Conservation (phyloP, 2,797 vertebrate species). For the Selene dorsalis region DNA sequence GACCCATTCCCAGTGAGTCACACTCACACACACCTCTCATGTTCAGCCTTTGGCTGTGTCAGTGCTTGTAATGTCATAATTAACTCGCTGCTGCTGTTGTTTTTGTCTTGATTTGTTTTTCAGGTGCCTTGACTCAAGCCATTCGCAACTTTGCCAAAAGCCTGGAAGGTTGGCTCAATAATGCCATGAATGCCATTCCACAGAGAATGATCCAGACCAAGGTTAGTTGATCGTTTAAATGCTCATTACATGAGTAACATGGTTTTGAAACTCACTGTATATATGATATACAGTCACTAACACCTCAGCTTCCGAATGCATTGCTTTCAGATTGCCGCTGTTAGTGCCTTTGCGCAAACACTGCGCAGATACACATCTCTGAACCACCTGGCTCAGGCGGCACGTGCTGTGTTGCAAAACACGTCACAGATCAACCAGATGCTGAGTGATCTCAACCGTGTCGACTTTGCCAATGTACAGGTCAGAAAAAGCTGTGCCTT, state of each 20-base stretch:
- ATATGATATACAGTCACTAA: background rate
- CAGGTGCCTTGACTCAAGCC: slow-evolving; percentile 98
- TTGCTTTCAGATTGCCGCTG: slow-evolving; percentile 91
- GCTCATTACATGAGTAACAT: too few relatives aligned
- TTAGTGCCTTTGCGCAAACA: slow-evolving; percentile 98
- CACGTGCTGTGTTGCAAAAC: slow-evolving; percentile 97
- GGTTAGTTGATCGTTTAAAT: slow-evolving; percentile 65
- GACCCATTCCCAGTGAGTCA: slow-evolving; percentile 96
- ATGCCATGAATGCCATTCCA: slow-evolving; percentile 94
- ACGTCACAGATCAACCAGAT: slow-evolving; percentile 99
- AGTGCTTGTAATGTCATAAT: background rate
- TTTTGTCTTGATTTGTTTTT: background rate
- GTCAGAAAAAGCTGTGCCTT: slow-evolving; percentile 75
- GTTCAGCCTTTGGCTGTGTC: background rate
- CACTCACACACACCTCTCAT: background rate
- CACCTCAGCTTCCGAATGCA: slow-evolving; percentile 20
- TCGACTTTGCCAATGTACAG: slow-evolving; percentile 99
- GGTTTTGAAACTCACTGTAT: background rate
- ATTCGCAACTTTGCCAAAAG: slow-evolving; percentile 99
- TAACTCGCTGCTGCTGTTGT: background rate
- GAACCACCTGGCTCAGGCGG: slow-evolving; percentile 98
- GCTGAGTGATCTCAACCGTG: slow-evolving; percentile 98
- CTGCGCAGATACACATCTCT: slow-evolving; percentile 97
- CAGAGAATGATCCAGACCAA: slow-evolving; percentile 96
- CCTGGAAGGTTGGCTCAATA: slow-evolving; percentile 96